Evolutionary conservation across 2,797 vertebrate genomes (phyloP).

Genomic region (Rhinatrema bivittatum): DNA sequence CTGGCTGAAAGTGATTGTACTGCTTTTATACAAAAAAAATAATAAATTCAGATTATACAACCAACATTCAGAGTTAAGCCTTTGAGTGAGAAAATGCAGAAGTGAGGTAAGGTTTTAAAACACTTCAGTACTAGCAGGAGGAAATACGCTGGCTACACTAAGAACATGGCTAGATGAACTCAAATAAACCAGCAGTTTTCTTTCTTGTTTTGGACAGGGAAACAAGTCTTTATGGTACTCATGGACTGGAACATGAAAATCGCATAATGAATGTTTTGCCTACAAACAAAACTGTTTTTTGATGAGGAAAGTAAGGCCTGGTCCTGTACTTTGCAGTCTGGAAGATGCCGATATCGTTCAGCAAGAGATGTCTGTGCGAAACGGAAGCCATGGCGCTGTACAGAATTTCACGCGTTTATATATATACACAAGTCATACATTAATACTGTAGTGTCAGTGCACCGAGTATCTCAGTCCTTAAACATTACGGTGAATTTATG

Average conservation of each 20-base stretch:
- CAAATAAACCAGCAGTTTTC: no score
- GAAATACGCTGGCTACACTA: no score
- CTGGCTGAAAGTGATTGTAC: conserved; percentile 31
- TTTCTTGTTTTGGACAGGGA: no score
- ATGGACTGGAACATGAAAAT: no score
- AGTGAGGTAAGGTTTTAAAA: conserved; percentile 15
- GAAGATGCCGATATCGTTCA: not conserved
- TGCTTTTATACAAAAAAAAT: conserved; percentile 27
- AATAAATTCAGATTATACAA: conserved; percentile 24
- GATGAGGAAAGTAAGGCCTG: conserved; percentile 59
- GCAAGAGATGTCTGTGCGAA: not conserved
- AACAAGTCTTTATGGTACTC: no score
- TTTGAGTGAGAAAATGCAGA: conserved; percentile 45
- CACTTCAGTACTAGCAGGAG: conserved; percentile 11
- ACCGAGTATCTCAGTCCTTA: conserved; percentile 4
- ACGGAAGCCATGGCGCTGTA: not conserved
- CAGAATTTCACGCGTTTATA: not conserved
- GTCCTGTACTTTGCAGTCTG: conserved; percentile 33
- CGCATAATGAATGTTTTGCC: no score
- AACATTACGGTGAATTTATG: conserved; percentile 27
- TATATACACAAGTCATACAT: not conserved
- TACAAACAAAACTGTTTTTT: conserved; percentile 42
- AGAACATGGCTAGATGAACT: no score
- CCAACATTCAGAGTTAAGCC: conserved; percentile 51
- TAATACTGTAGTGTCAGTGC: not conserved